Evolutionary conservation across 1,140 invertebrate genomes (phyloP), one percentile per base, ranked within the genome.

Genomic region (Drosophila mayri): DNA sequence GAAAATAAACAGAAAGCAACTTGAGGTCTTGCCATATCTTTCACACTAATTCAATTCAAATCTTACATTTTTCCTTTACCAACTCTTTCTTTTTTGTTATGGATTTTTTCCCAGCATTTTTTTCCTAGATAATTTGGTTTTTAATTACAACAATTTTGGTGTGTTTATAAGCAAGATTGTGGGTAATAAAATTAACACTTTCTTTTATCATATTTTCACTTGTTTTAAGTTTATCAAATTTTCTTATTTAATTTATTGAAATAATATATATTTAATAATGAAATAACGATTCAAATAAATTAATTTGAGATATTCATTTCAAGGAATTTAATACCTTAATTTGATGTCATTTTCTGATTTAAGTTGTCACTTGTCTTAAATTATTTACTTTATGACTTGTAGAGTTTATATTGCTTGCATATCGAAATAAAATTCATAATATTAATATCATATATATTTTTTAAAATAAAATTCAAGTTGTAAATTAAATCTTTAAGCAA

Each of bases 41-140:
- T 76, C 72, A 63, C 61, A 76, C 65, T 67, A 67, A 76, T 72
- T 81, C 72, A 83, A 60, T 79, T 75, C 54, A 76, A 76, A 64
- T 75, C 59, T 54, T 61, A 61, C 49, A 49, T 62, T 64, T 61
- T 41, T 43, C 25, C 38, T 63, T 55, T 54, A 30, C 43, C 49
- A 65, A 61, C 47, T 57, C 47, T 63, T 81, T 47, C 40, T 41
- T 55, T 7, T 7, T 30, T 30, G 28, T 25, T 73, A 35, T 50
- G 60, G 62, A 38, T 57, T 65, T 32, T 70, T 32, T 44, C 22
- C 35, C 67, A 30, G 20, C 6, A 20, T 16, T 30, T 38, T 62
- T 20, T 62, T 20, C n/a, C 14, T 25, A 30, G 16, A 43, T 58
- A 58, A 58, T 43, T 58, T 14, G 12, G 37, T 18, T 59, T 30